Base-by-base conservation (phyloP, 2,113 vertebrate genomes). In the Laterallus jamaicensis region DNA sequence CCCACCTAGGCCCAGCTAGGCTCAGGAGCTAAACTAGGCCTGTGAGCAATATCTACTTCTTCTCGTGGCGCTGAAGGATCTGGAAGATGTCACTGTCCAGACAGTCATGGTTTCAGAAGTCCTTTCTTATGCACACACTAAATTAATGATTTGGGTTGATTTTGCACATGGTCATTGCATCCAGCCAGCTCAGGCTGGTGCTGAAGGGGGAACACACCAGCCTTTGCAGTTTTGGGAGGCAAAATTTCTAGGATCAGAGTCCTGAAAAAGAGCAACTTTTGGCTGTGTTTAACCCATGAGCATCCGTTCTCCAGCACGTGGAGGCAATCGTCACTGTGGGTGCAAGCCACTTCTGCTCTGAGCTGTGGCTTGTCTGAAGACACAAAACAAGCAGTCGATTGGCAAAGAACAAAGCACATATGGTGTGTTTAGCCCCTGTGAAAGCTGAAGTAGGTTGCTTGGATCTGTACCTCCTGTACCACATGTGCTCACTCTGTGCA, bases 221-320 rank as follows among this genome's bases (percentile, higher is more conserved):
- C 18, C 39, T 25, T 85, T 32, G 22, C 14, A 24, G 24, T 49
- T 69, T 68, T 68, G 32, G 40, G n/a, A 74, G 8, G 52, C 15
- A 82, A 64, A 44, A 58, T 58, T 70, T 74, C 64, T 59, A 31
- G 11, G 31, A 49, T 25, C 3, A 20, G 40, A 68, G 69, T 39
- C 13, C 49, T 86, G 35, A 50, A 39, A 49, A 88, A 70, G 21
- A 80, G 40, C 9, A 69, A 10, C 12, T 11, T 62, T 44, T 59
- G 28, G 9, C 28, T 64, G 35, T 77, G 35, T 32, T 92, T 50
- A 81, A 67, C 17, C 37, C 64, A 69, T 58, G 16, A 62, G 5
- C 29, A 54, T 4, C 6, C 0, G 0, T 37, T 77, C 66, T 55
- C 2, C 8, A 44, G 60, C 1, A 1, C 7, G 12, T 35, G 22